These are phyloP conservation scores for Haliaeetus leucogaster DNA, from an alignment of 2,113 vertebrate genomes.

Conservation along the genomic window DNA sequence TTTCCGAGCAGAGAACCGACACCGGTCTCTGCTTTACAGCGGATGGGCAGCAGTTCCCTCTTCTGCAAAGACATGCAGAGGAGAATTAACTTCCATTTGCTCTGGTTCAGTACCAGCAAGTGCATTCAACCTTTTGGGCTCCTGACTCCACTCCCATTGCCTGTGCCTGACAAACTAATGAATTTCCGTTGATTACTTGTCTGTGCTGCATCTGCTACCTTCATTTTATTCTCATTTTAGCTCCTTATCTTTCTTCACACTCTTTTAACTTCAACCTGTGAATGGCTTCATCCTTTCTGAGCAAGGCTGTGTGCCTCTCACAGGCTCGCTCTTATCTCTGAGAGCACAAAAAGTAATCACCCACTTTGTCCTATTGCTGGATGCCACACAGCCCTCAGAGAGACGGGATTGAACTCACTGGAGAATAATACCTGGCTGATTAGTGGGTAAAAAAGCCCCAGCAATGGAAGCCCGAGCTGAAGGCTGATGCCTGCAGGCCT, in stretches of 20 bases:
- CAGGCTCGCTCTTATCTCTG: not conserved
- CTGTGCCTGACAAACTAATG: not conserved
- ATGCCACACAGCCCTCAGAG: not conserved
- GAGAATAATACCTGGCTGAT: not conserved
- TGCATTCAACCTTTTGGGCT: not conserved
- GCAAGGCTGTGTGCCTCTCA: not conserved
- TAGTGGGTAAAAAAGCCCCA: not conserved
- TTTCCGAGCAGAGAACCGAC: fast-evolving
- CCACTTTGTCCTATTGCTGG: not conserved
- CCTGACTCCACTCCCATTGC: not conserved
- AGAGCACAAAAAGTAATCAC: not conserved
- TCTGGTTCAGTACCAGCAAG: not conserved
- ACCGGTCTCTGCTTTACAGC: not conserved
- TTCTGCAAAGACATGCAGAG: not conserved
- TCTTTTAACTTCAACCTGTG: not conserved
- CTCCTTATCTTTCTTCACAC: slow-evolving; percentile 2
- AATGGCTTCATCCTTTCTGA: not conserved
- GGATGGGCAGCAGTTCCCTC: not conserved
- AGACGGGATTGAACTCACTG: not conserved
- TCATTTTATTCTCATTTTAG: not conserved
- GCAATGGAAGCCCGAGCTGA: not conserved
- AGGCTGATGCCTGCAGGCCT: not conserved
- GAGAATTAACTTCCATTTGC: not conserved
- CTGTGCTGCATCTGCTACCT: not conserved
- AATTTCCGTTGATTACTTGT: not conserved